These are phyloP conservation scores for Indicator maculatus DNA, from an alignment of 2,113 vertebrate genomes.

Conservation along the genomic window DNA sequence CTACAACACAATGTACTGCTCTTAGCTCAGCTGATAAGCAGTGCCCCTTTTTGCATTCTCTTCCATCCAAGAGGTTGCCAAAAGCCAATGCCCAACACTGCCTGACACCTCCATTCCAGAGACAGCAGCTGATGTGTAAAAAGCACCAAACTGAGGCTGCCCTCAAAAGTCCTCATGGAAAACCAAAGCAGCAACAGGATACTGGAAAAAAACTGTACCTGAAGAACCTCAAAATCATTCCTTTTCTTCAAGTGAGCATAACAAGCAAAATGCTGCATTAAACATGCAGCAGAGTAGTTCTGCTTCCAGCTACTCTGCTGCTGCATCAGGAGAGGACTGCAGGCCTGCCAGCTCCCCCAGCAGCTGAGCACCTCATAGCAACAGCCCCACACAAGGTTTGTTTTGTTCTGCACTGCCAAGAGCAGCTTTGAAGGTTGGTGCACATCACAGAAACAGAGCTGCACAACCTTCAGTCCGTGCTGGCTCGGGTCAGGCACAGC, in stretches of 20 bases:
- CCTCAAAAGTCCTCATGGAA: neutral
- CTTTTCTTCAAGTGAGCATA: neutral
- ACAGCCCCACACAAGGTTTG: neutral
- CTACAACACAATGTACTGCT: too few relatives aligned
- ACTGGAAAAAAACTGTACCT: neutral
- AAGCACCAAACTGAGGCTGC: neutral
- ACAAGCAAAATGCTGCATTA: neutral
- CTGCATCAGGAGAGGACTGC: neutral
- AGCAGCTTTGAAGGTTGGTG: neutral
- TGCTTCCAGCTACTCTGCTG: neutral
- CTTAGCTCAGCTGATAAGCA: neutral
- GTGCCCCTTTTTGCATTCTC: neutral
- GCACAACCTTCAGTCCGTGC: neutral
- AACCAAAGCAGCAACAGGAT: neutral
- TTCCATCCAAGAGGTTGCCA: too few relatives aligned
- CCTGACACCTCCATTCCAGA: rapidly evolving
- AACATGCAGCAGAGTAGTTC: neutral
- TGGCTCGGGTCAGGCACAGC: neutral
- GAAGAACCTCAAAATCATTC: neutral
- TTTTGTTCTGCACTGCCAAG: too few relatives aligned
- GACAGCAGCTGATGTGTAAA: too few relatives aligned
- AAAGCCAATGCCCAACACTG: neutral
- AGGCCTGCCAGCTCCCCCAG: neutral
- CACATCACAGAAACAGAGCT: neutral
- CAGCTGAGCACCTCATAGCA: neutral